These are phyloP conservation scores for Alviniconcha strummeri DNA, from an alignment of 2,888 invertebrate species.

Conservation along the genomic window DNA sequence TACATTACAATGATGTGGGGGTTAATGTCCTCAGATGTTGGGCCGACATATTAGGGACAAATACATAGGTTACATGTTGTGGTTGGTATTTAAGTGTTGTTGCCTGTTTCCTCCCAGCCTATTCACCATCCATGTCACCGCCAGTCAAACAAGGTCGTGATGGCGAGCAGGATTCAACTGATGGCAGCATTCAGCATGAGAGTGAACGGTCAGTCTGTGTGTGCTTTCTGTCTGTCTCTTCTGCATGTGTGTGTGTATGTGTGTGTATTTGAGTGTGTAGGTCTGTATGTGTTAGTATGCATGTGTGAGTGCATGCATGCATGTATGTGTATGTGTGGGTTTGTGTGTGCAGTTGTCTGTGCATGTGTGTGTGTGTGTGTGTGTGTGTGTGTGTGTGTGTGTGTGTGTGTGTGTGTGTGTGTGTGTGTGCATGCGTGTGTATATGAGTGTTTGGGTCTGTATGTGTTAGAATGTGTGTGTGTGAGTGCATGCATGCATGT, in stretches of 20 bases:
- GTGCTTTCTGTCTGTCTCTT: neutral
- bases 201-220: constrained; percentile 31
- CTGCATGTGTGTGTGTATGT: neutral
- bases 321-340: neutral
- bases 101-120: neutral
- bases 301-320: neutral
- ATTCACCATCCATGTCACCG: constrained; percentile 38
- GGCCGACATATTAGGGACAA: too few relatives aligned
- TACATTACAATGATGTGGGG: too few relatives aligned
- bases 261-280: neutral
- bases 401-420: neutral
- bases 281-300: neutral
- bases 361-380: neutral
- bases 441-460: neutral
- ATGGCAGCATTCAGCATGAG: constrained; percentile 26
- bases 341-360: neutral
- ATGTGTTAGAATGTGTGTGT: neutral
- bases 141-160: constrained; percentile 44
- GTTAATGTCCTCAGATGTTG: too few relatives aligned
- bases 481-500: neutral
- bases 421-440: constrained; percentile 1
- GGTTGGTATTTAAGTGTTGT: too few relatives aligned
- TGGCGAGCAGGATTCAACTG: constrained; percentile 17
- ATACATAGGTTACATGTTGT: too few relatives aligned
- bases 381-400: neutral